phyloP scores from a whole-genome alignment of 1,140 invertebrate species.

The Drosophila ogumai region DNA sequence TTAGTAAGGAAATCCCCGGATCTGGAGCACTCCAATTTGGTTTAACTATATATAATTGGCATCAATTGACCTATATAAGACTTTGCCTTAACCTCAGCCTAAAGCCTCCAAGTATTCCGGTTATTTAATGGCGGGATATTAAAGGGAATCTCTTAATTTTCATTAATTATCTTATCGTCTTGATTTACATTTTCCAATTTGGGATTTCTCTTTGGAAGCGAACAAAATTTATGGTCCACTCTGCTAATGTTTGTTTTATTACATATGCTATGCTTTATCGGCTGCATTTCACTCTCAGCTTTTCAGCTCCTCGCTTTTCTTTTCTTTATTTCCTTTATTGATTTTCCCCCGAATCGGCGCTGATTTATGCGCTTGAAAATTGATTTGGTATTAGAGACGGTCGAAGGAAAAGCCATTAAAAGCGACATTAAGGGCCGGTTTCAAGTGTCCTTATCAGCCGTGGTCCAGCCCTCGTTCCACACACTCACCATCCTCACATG shows the following conservation, averaged over 20 bases:
- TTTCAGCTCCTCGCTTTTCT: neutral
- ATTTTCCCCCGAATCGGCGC: conserved; percentile 30
- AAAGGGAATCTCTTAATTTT: conserved; percentile 28
- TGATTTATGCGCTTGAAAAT: conserved; percentile 73
- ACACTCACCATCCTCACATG: conserved; percentile 13
- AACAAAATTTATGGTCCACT: conserved; percentile 47
- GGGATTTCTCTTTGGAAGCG: conserved; percentile 11
- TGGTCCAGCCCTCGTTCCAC: conserved; percentile 25
- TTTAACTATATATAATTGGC: conserved; percentile 48
- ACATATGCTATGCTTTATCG: conserved; percentile 65
- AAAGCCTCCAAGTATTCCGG: conserved; percentile 1
- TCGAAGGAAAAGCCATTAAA: conserved; percentile 44
- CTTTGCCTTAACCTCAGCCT: conserved; percentile 4
- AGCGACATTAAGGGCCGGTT: conserved; percentile 53
- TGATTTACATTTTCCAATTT: conserved; percentile 46
- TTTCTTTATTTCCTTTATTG: conserved; percentile 41
- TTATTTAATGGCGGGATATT: conserved; percentile 2
- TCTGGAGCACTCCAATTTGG: conserved; percentile 26
- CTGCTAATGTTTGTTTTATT: conserved; percentile 60
- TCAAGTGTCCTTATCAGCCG: conserved; percentile 57
- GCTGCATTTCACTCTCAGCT: conserved; percentile 13
- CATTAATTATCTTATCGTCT: conserved; percentile 40
- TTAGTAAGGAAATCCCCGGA: conserved; percentile 19
- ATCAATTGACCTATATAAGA: conserved; percentile 34
- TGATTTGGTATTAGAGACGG: conserved; percentile 65